These are phyloP conservation scores for Stegana nigrithorax DNA, from an alignment of 2,888 invertebrate genomes.

Conservation along the genomic window DNA sequence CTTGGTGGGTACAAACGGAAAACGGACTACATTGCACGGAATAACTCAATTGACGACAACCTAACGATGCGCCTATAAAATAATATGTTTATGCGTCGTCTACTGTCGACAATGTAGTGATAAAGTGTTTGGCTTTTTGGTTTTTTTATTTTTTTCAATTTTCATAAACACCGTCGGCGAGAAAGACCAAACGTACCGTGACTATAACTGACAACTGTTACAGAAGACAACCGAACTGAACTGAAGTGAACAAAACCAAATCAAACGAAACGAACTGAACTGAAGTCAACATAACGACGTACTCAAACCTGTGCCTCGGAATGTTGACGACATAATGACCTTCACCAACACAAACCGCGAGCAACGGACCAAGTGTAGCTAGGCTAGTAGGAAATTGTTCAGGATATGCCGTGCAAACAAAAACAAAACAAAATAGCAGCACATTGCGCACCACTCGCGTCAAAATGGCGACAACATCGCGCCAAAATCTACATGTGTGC, in stretches of 20 bases:
- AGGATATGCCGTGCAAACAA: not conserved
- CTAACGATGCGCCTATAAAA: not conserved
- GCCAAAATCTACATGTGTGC: not conserved
- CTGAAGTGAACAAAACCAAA: not conserved
- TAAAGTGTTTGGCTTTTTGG: not conserved
- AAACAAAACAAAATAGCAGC: conserved; percentile 12
- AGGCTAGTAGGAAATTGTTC: conserved; percentile 39
- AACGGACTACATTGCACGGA: not conserved
- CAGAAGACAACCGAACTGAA: not conserved
- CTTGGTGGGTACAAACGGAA: no score
- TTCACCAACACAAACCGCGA: conserved; percentile 53
- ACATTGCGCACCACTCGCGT: conserved; percentile 17
- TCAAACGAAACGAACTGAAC: not conserved
- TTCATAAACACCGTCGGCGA: conserved; percentile 7
- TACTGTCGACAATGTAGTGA: not conserved
- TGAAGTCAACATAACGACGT: conserved; percentile 26
- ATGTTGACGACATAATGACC: conserved; percentile 58
- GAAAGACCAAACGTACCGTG: not conserved
- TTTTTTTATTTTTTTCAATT: not conserved
- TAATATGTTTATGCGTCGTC: not conserved
- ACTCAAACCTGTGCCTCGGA: conserved; percentile 24
- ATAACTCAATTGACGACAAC: not conserved
- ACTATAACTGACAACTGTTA: not conserved
- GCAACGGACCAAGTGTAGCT: no score
- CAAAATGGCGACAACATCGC: conserved; percentile 27